Evolutionary conservation across 92 coral and sea anemone species (phyloP).

Genomic region (Actinernus sp.): DNA sequence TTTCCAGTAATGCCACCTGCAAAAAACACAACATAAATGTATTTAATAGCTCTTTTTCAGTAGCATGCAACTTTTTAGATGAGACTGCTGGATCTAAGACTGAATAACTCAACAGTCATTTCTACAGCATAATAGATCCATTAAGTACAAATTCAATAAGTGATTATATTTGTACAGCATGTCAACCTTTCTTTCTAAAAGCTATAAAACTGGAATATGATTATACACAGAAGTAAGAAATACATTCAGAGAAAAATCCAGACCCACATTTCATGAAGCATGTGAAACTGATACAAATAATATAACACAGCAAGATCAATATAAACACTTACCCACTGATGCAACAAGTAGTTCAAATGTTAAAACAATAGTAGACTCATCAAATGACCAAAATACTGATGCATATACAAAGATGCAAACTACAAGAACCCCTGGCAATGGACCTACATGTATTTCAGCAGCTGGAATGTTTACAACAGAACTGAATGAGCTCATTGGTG

Average conservation of each 20-base stretch:
- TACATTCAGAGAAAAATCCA: constrained; percentile 3
- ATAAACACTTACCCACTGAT: too few relatives aligned
- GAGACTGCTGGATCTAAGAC: constrained; percentile 28
- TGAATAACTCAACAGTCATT: constrained; percentile 7
- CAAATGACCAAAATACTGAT: too few relatives aligned
- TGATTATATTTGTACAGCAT: constrained; percentile 15
- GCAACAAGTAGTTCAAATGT: too few relatives aligned
- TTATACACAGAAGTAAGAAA: too few relatives aligned
- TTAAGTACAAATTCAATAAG: background rate
- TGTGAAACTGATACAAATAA: too few relatives aligned
- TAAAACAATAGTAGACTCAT: too few relatives aligned
- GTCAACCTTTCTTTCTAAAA: constrained; percentile 23
- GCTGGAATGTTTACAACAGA: background rate
- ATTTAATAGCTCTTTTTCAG: constrained; percentile 29
- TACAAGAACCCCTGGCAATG: too few relatives aligned
- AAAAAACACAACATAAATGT: constrained; percentile 32
- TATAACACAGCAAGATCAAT: too few relatives aligned
- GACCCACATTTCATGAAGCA: background rate
- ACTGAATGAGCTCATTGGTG: background rate
- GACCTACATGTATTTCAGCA: too few relatives aligned
- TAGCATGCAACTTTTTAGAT: constrained; percentile 49
- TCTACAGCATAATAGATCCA: too few relatives aligned
- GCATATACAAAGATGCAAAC: too few relatives aligned
- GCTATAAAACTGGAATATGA: constrained; percentile 18
- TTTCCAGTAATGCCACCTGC: constrained; percentile 31